phyloP scores from a whole-genome alignment of 2,797 vertebrate species.

The Pseudochromis fuscus region DNA sequence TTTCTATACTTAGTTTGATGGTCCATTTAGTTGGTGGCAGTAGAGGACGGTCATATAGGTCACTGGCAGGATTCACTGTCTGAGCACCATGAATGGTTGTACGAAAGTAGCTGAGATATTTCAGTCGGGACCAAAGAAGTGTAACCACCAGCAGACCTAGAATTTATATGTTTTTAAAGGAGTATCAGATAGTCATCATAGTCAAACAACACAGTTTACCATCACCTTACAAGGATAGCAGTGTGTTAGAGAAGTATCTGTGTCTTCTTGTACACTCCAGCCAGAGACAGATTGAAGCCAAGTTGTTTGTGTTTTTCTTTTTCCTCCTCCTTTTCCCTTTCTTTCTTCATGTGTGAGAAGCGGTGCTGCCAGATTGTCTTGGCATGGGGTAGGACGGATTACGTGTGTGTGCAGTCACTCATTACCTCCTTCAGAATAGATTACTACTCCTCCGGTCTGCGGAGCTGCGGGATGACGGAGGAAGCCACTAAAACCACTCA shows the following conservation, averaged over 20 bases:
- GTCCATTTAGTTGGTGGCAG: too few relatives aligned
- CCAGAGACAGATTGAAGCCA: constrained; percentile 48
- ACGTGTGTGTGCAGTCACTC: constrained; percentile 50
- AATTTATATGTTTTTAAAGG: background rate
- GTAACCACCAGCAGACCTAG: background rate
- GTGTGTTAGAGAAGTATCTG: background rate
- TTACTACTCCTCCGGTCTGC: constrained; percentile 52
- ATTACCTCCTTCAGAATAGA: constrained; percentile 67
- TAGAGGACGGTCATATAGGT: too few relatives aligned
- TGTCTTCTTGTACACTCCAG: constrained; percentile 21
- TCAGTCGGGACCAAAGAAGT: background rate
- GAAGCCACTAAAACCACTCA: constrained; percentile 49
- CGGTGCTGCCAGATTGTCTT: constrained; percentile 72
- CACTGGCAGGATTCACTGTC: background rate
- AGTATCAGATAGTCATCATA: background rate
- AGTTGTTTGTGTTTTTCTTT: constrained; percentile 42
- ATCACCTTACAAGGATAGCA: background rate
- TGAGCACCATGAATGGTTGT: background rate
- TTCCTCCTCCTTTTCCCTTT: constrained; percentile 5
- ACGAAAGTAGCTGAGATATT: background rate
- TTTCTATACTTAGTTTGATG: too few relatives aligned
- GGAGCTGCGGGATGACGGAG: constrained; percentile 17
- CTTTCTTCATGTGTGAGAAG: constrained; percentile 66
- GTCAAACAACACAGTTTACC: background rate
- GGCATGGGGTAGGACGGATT: constrained; percentile 63